Evolutionary conservation across 2,888 invertebrate genomes (phyloP).

Genomic region (Lasioglossum oenotherae): DNA sequence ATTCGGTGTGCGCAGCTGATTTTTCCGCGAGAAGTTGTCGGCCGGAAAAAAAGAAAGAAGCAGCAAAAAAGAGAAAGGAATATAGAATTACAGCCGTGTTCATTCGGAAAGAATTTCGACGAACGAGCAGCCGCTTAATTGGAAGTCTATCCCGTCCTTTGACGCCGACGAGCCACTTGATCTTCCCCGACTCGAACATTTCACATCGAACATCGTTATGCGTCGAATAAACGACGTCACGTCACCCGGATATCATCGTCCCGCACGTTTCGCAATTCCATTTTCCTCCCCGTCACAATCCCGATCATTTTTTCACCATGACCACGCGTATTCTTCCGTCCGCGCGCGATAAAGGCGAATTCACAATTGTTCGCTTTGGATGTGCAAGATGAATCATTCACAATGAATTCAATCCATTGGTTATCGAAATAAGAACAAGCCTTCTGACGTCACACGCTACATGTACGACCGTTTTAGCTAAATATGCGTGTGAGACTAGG

Average conservation of each 20-base stretch:
- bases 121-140: not conserved
- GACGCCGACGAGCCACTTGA: not conserved
- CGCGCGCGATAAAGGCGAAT: not conserved
- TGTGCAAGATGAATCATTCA: not conserved
- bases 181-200: not conserved
- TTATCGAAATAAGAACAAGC: not conserved
- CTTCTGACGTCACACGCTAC: not conserved
- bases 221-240: not conserved
- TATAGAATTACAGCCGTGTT: not conserved
- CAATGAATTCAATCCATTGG: not conserved
- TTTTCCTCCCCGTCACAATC: not conserved
- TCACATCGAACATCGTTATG: not conserved
- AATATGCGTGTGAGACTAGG: not conserved
- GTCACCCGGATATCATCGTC: not conserved
- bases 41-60: not conserved
- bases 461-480: not conserved
- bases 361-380: not conserved
- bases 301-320: not conserved
- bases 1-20: constrained; percentile 1
- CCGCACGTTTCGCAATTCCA: not conserved
- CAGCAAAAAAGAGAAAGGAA: not conserved
- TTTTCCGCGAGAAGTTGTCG: not conserved
- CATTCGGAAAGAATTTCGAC: not conserved
- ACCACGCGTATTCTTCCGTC: not conserved
- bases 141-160: not conserved